phyloP scores from a whole-genome alignment of 2,888 invertebrate species.

The Bruchidius siliquastri region DNA sequence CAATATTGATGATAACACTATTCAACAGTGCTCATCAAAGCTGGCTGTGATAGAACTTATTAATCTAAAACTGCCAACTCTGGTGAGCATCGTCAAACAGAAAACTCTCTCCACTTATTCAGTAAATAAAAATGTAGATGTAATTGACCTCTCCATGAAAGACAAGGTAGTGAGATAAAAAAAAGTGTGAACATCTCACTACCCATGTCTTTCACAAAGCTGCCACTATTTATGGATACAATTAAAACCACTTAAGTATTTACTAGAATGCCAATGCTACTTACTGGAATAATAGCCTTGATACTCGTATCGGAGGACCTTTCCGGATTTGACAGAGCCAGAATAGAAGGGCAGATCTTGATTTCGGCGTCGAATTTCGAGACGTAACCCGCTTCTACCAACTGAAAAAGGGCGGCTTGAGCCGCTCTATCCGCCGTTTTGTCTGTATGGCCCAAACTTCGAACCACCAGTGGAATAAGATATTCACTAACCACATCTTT shows the following conservation, averaged over 20 bases:
- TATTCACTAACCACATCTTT: constrained; percentile 54
- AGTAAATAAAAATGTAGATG: constrained; percentile 3
- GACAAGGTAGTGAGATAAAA: constrained; percentile 96
- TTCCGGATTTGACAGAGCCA: constrained; percentile 53
- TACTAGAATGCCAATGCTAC: constrained; percentile 31
- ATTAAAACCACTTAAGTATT: constrained; percentile 3
- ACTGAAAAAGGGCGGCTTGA: constrained; percentile 57
- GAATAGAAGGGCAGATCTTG: constrained; percentile 60
- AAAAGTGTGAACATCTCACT: constrained; percentile 79
- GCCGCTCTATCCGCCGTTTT: constrained; percentile 63
- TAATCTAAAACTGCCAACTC: constrained; percentile 70
- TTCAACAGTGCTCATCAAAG: constrained; percentile 86
- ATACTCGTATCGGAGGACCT: constrained; percentile 50
- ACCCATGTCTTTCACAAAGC: constrained; percentile 95
- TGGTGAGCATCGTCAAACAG: constrained; percentile 43
- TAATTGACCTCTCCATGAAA: constrained; percentile 72
- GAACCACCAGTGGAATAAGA: constrained; percentile 59
- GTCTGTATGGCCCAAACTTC: constrained; percentile 57
- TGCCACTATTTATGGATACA: constrained; percentile 34
- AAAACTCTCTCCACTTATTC: constrained; percentile 1
- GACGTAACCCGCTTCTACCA: constrained; percentile 62
- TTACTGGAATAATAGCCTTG: constrained; percentile 54
- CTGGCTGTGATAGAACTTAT: constrained; percentile 84
- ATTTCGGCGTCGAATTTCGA: constrained; percentile 57
- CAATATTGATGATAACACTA: constrained; percentile 11